Evolutionary conservation across 1,140 invertebrate genomes (phyloP).

Genomic region (Streblospio benedicti): DNA sequence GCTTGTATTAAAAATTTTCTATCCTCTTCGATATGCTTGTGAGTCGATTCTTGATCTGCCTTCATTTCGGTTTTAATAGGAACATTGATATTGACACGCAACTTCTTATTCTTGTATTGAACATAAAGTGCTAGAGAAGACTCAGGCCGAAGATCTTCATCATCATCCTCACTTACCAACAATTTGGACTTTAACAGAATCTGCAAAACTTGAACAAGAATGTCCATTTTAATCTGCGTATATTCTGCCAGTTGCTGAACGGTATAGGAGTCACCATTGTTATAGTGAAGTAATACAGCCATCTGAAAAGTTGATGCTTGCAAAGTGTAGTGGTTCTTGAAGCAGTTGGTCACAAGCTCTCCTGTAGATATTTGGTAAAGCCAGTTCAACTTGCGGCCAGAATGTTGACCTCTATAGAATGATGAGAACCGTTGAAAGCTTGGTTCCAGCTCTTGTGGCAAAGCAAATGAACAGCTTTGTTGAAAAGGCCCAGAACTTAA

Average conservation of each 20-base stretch:
- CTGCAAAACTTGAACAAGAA: slow-evolving; percentile 63
- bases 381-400: slow-evolving; percentile 95
- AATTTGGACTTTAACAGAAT: slow-evolving; percentile 79
- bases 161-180: slow-evolving; percentile 53
- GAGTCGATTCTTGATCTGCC: slow-evolving; percentile 91
- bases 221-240: slow-evolving; percentile 72
- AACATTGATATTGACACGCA: slow-evolving; percentile 96
- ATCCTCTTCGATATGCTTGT: slow-evolving; percentile 98
- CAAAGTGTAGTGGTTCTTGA: slow-evolving; percentile 57
- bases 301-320: slow-evolving; percentile 98
- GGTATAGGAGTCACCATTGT: slow-evolving; percentile 72
- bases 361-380: slow-evolving; percentile 97
- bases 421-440: slow-evolving; percentile 89
- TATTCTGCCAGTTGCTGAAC: slow-evolving; percentile 78
- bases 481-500: slow-evolving; percentile 97
- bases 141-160: slow-evolving; percentile 59
- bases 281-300: slow-evolving; percentile 94
- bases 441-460: slow-evolving; percentile 85
- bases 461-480: slow-evolving; percentile 78
- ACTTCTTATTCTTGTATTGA: slow-evolving; percentile 92
- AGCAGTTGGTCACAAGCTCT: slow-evolving; percentile 92
- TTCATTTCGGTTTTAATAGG: slow-evolving; percentile 95
- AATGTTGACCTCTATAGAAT: slow-evolving; percentile 92
- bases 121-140: slow-evolving; percentile 71
- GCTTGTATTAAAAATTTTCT: slow-evolving; percentile 94